Evolutionary conservation across 1,140 invertebrate genomes (phyloP), one percentile per base, ranked within the genome.

Genomic region (Calliphora vicina): DNA sequence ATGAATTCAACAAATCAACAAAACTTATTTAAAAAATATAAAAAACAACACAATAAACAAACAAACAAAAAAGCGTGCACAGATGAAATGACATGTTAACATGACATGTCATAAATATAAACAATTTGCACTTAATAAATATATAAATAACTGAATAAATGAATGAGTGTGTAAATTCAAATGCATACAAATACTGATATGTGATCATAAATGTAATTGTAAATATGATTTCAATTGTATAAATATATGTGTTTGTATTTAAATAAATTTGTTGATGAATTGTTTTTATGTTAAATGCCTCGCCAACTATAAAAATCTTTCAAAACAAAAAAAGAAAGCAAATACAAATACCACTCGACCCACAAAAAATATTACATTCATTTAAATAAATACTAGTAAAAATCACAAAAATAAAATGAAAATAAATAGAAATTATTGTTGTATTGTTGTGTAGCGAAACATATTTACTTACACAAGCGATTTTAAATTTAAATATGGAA

Each of bases 61-160:
- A 61, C 17, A n/a, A n/a, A 5, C 50, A 23, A 17, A 4, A 50
- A 67, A 67, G 9, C 20, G 25, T 67, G 9, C 23, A 23, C 61
- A 67, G n/a, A 67, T 67, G 61, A 25, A 10, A 25, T 67, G 61
- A 67, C 61, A 67, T 23, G 20, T 25, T 67, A 67, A 67, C 61
- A 67, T 67, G 61, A 67, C 61, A 67, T 67, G n/a, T 67, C 61
- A 67, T 67, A 67, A 67, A 67, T 67, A 67, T 67, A 67, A 57
- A 67, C 61, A 67, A 67, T 67, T 67, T 67, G n/a, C 61, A 67
- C 61, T 67, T 67, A 67, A 67, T 67, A 67, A 67, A 67, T 25
- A 67, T 25, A 67, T 67, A 67, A 67, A 67, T 67, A 67, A 67
- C 23, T 67, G 15, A 57, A 57, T 57, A 5, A 57, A 57, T 15